These are phyloP conservation scores for Neoitamus cyanurus DNA, from an alignment of 2,888 invertebrate species.

Conservation along the genomic window DNA sequence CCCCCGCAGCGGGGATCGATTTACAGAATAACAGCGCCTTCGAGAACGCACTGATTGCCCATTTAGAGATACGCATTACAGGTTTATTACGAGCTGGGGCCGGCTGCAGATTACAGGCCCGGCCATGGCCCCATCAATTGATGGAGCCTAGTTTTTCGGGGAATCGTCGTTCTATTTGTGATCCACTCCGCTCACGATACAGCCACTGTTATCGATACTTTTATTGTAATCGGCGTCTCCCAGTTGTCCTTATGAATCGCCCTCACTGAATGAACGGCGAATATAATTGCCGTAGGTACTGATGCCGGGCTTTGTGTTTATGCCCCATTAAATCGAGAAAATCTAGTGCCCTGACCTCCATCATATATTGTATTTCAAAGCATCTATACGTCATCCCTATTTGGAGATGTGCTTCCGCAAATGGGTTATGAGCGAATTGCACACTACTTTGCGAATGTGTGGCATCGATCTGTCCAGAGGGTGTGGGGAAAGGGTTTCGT, in stretches of 20 bases:
- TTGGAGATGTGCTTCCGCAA: not conserved
- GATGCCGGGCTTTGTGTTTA: not conserved
- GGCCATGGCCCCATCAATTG: not conserved
- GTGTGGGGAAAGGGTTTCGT: not conserved
- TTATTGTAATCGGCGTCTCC: not conserved
- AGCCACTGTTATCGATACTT: constrained; percentile 21
- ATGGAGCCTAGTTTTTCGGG: not conserved
- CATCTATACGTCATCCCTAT: not conserved
- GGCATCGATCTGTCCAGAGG: not conserved
- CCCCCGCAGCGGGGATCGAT: not conserved
- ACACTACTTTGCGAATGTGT: not conserved
- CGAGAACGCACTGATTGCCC: constrained; percentile 34
- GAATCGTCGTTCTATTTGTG: not conserved
- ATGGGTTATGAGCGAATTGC: not conserved
- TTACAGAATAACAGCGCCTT: constrained; percentile 14
- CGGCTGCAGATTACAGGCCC: constrained; percentile 5
- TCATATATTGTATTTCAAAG: not conserved
- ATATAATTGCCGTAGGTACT: not conserved
- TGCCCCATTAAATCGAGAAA: not conserved
- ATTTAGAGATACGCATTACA: constrained; percentile 40
- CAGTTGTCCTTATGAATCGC: not conserved
- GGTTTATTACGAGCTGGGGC: constrained; percentile 30
- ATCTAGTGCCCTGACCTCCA: not conserved
- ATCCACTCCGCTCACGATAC: not conserved
- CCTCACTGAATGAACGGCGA: not conserved